These are phyloP conservation scores for Saguinus midas DNA, from an alignment of 2,113 vertebrate species.

Conservation along the genomic window DNA sequence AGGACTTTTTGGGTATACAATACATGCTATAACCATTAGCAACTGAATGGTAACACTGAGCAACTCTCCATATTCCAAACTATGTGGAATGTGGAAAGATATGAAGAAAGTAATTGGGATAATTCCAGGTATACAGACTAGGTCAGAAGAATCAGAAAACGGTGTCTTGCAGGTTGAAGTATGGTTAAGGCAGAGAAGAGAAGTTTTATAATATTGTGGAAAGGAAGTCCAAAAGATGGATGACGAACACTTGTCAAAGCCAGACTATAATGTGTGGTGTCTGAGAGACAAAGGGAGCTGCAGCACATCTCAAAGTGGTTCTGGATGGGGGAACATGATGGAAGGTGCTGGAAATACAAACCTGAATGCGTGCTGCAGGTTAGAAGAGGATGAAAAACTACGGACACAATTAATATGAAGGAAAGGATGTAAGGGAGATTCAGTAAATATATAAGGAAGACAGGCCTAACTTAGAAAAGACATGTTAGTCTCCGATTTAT, in stretches of 20 bases:
- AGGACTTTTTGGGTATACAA: neutral
- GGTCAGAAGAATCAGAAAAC: neutral
- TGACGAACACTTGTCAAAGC: neutral
- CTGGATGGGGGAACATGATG: accelerated
- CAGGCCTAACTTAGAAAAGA: neutral
- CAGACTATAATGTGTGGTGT: neutral
- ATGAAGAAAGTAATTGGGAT: neutral
- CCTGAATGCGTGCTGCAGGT: neutral
- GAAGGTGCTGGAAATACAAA: neutral
- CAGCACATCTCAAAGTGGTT: neutral
- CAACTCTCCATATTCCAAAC: neutral
- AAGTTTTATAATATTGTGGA: neutral
- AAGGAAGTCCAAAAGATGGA: neutral
- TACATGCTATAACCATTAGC: neutral
- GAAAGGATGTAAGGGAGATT: neutral
- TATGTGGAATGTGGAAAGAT: neutral
- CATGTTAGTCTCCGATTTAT: neutral
- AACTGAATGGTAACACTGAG: neutral
- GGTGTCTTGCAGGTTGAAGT: neutral
- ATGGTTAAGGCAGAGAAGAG: neutral
- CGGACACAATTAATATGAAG: neutral
- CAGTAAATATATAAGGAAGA: neutral
- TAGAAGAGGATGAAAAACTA: neutral
- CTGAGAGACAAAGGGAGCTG: neutral
- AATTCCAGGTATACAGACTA: neutral